phyloP scores from a whole-genome alignment of 2,113 vertebrate species.

The Oreochromis niloticus region DNA sequence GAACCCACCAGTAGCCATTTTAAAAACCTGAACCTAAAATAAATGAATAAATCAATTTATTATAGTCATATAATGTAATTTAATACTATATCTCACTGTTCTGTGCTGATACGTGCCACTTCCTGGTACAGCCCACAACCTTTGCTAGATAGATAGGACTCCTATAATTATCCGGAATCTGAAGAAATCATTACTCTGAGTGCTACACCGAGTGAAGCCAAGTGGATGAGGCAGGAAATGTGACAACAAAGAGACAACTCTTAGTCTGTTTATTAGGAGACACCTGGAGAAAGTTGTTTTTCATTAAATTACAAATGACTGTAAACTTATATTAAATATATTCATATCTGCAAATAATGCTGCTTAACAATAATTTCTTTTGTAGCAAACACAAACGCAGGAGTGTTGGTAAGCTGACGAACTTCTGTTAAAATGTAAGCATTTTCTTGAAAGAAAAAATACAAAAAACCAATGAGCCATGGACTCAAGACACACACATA shows the following conservation, averaged over 20 bases:
- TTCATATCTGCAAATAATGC: not conserved
- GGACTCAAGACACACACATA: not conserved
- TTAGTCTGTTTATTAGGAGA: not conserved
- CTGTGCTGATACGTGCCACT: not conserved
- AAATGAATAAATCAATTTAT: not conserved
- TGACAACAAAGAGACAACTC: not conserved
- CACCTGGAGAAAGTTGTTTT: not conserved
- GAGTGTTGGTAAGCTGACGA: not conserved
- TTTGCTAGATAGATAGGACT: not conserved
- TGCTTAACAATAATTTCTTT: not conserved
- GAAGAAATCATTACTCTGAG: not conserved
- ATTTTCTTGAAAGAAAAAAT: not conserved
- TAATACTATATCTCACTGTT: not conserved
- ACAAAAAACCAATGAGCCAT: not conserved
- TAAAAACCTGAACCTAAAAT: not conserved
- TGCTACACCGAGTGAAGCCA: not conserved
- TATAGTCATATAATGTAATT: not conserved
- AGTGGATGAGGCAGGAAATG: not conserved
- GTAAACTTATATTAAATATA: not conserved
- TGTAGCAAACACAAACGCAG: not conserved
- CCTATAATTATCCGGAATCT: not conserved
- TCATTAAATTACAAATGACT: not conserved
- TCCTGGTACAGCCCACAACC: not conserved
- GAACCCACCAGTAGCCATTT: not conserved
- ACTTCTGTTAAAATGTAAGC: not conserved